Base-by-base conservation (phyloP, 1,140 invertebrate genomes). In the Trachymyrmex septentrionalis region DNA sequence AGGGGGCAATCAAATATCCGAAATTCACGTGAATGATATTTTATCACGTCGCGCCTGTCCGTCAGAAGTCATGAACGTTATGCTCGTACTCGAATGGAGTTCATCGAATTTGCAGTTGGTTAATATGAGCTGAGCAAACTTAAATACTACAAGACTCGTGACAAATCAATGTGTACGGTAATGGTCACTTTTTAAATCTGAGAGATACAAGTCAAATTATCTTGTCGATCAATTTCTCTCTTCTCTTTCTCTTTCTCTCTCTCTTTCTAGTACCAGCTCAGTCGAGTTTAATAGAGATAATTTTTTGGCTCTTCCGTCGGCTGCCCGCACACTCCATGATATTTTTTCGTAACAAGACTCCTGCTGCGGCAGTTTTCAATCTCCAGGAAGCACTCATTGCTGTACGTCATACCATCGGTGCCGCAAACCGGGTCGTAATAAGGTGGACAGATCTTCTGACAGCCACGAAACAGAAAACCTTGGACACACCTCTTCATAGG, bases 381-480 rank as follows among this genome's bases (percentile, higher is more conserved):
- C 93, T 98, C 97, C 88, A 99, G 96, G 96, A 99, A 99, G 93
- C 99, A 99, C 88, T 97, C 97, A 94, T 99, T 99, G 89, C 97
- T 97, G 96, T 99, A 99, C 0, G 98, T 99, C 95, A 97, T 98
- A 59, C 97, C 96, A 93, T 99, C 98, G 1, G 97, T 97, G 24
- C 98, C 98, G 94, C 98, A 99, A 14, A 99, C 97, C 0, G 98
- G 98, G 92, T 99, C 97, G 93, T 98, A 98, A 81, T 98, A 97
- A 0, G 96, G 96, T 2, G 98, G 97, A 93, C 98, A 99, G 85
- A 98, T 97, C 90, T 97, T 97, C 27, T 98, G 97, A 91, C 98
- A 99, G 21, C 98, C 98, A 63, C 97, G 96, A 94, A 98, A 98
- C 87, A 97, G 96, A 95, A 98, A 98, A 34, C 97, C 97, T 69